Evolutionary conservation across 2,888 invertebrate genomes (phyloP).

Genomic region (Sepioteuthis lessoniana): DNA sequence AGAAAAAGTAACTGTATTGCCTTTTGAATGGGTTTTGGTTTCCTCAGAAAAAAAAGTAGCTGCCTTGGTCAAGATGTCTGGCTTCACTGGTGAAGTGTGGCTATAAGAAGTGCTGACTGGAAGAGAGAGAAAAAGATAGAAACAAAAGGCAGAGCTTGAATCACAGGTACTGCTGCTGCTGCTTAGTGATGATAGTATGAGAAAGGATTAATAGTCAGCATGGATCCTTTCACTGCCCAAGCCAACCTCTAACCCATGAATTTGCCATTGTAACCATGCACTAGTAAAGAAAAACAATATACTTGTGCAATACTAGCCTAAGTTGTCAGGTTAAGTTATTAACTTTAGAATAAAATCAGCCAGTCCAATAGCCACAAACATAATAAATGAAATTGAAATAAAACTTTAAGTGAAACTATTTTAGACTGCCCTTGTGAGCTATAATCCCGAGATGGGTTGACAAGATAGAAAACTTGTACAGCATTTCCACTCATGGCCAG

Average conservation of each 20-base stretch:
- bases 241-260: conserved; percentile 14
- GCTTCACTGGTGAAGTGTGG: background rate
- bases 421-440: background rate
- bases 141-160: background rate
- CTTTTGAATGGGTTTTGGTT: conserved; percentile 33
- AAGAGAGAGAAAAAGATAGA: background rate
- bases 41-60: conserved; percentile 11
- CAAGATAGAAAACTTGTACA: background rate
- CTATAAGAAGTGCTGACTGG: conserved; percentile 1
- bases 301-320: background rate
- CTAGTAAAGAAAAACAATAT: background rate
- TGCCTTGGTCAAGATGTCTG: conserved; percentile 23
- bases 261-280: background rate
- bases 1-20: background rate
- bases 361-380: conserved; percentile 33
- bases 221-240: conserved; percentile 6
- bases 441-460: background rate
- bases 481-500: background rate
- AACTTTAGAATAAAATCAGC: background rate
- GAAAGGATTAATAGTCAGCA: background rate
- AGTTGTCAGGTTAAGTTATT: background rate
- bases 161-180: background rate
- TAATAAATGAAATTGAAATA: background rate
- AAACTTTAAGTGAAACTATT: too few species aligned
- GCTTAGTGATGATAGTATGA: background rate